Evolutionary conservation across 2,888 invertebrate genomes (phyloP).

Genomic region (Tolmerus cingulatus): DNA sequence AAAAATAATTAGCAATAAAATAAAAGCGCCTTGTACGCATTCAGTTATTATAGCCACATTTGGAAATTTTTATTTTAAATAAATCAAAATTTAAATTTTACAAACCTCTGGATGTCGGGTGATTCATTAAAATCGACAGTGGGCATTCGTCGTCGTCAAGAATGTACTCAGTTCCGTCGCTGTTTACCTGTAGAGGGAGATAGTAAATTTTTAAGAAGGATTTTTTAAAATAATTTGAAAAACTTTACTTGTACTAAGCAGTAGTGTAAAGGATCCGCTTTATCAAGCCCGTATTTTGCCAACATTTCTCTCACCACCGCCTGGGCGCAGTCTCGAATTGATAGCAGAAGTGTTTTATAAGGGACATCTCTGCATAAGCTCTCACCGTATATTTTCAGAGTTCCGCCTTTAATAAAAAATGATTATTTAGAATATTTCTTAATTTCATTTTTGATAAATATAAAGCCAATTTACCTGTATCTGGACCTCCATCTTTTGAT

Average conservation of each 20-base stretch:
- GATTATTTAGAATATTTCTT: not conserved
- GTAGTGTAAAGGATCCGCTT: slow-evolving; percentile 89
- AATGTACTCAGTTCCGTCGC: slow-evolving; percentile 84
- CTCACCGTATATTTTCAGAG: slow-evolving; percentile 94
- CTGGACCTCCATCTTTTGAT: slow-evolving; percentile 93
- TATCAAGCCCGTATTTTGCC: slow-evolving; percentile 93
- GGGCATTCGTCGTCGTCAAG: slow-evolving; percentile 98
- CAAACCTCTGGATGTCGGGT: slow-evolving; percentile 86
- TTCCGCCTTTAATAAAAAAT: slow-evolving; percentile 70
- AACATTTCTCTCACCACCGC: slow-evolving; percentile 95
- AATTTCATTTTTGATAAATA: not conserved
- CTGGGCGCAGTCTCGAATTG: slow-evolving; percentile 90
- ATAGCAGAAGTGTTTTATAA: slow-evolving; percentile 95
- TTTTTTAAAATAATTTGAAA: not conserved
- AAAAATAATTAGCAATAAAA: not conserved
- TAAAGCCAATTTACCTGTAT: slow-evolving; percentile 71
- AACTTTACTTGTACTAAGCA: slow-evolving; percentile 88
- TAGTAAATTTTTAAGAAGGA: slow-evolving; percentile 11
- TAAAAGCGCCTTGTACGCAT: not conserved
- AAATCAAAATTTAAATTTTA: slow-evolving; percentile 51
- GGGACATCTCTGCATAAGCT: slow-evolving; percentile 96
- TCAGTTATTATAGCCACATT: not conserved
- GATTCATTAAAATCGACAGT: slow-evolving; percentile 90
- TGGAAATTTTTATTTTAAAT: not conserved
- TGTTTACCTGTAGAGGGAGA: slow-evolving; percentile 66